These are phyloP conservation scores for Toxotes lorentzi DNA, from an alignment of 2,797 vertebrate species.

Conservation along the genomic window DNA sequence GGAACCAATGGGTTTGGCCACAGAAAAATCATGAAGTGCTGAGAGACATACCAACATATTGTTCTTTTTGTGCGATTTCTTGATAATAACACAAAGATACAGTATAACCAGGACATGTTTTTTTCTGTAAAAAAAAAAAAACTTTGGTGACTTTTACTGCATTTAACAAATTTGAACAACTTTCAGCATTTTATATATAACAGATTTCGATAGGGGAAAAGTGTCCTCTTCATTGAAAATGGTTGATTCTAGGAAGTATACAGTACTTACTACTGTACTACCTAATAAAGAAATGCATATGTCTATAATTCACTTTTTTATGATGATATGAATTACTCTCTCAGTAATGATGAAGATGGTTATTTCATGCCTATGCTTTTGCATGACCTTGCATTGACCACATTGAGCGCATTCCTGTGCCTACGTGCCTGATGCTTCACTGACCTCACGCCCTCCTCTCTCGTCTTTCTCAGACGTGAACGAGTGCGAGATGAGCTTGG, in stretches of 20 bases:
- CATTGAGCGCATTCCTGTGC: slow-evolving; percentile 24
- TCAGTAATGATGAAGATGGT: neutral
- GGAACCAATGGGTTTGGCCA: neutral
- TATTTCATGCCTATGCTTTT: neutral
- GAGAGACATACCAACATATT: neutral
- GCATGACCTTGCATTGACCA: slow-evolving; percentile 30
- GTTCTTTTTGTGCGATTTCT: neutral
- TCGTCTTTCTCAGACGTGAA: slow-evolving; percentile 81
- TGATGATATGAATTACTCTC: neutral
- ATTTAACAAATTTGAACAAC: neutral
- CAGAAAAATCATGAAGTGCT: neutral
- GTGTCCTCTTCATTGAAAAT: neutral
- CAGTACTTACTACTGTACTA: no score
- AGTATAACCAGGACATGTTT: neutral
- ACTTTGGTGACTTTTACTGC: neutral
- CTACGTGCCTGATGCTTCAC: slow-evolving; percentile 46
- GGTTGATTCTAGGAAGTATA: neutral
- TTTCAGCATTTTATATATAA: neutral
- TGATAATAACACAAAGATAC: neutral
- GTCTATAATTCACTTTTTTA: neutral
- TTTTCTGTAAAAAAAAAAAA: neutral
- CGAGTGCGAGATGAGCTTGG: slow-evolving; percentile 85
- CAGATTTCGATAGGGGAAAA: neutral
- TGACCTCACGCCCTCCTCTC: slow-evolving; percentile 57
- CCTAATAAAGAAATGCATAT: neutral